A percentile compares a stretch with the other conserved stretches of the same genome.
These are phyloP conservation scores for Lycaena phlaeas DNA, from an alignment of 2,888 invertebrate species.

Conservation along the genomic window DNA sequence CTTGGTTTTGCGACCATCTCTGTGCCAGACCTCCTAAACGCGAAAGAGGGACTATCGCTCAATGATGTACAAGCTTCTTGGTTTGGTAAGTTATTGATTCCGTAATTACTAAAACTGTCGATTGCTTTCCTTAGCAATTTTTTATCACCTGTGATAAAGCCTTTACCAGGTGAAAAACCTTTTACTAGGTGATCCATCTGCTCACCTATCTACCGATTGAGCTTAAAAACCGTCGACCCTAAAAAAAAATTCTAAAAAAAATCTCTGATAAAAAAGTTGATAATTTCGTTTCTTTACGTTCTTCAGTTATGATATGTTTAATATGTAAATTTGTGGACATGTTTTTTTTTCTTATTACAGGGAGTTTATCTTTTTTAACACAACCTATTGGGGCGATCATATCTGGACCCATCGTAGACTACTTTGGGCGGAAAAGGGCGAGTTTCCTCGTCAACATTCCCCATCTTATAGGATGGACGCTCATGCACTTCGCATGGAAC, in stretches of 20 bases:
- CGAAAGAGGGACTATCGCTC: conserved; percentile 50
- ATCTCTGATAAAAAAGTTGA: too few species aligned
- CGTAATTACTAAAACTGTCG: too few species aligned
- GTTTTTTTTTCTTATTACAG: conserved; percentile 43
- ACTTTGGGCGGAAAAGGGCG: conserved; percentile 66
- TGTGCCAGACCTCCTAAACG: conserved; percentile 62
- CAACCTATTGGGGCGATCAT: conserved; percentile 71
- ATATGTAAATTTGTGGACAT: too few species aligned
- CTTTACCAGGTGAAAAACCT: too few species aligned
- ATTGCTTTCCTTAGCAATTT: too few species aligned
- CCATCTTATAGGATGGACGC: conserved; percentile 66
- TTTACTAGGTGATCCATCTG: too few species aligned
- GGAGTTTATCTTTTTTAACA: conserved; percentile 67
- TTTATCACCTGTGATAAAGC: too few species aligned
- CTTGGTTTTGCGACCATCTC: conserved; percentile 71
- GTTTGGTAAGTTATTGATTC: conserved; percentile 66
- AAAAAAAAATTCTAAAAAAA: too few species aligned
- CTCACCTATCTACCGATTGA: too few species aligned
- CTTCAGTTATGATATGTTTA: too few species aligned
- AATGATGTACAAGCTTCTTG: conserved; percentile 69
- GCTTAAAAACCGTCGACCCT: too few species aligned
- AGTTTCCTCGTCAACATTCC: conserved; percentile 71
- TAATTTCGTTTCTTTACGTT: too few species aligned
- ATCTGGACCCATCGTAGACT: conserved; percentile 69
- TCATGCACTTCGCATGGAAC: conserved; percentile 64